These are phyloP conservation scores for Carlito syrichta DNA, from an alignment of 2,113 vertebrate species.

Conservation along the genomic window DNA sequence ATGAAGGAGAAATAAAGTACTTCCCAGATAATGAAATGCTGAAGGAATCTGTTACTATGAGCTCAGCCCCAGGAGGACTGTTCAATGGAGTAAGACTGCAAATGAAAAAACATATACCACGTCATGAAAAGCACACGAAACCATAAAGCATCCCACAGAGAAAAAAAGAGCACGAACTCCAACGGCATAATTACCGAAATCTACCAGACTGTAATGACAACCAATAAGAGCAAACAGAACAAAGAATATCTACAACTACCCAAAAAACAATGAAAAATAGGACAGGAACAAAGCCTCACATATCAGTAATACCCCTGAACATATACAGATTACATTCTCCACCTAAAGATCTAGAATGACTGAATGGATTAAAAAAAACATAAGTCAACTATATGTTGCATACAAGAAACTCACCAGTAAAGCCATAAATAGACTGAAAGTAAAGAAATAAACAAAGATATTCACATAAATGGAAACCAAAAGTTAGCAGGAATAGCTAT, in stretches of 20 bases:
- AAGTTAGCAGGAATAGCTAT: neutral
- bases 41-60: neutral
- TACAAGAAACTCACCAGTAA: neutral
- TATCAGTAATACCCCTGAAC: neutral
- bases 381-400: neutral
- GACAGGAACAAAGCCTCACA: neutral
- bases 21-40: neutral
- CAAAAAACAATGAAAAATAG: neutral
- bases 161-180: no score
- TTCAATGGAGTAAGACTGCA: neutral
- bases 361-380: neutral
- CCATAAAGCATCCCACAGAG: no score
- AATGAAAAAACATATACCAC: neutral
- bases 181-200: neutral
- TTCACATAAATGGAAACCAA: neutral
- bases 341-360: neutral
- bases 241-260: neutral
- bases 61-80: neutral
- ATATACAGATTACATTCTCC: neutral
- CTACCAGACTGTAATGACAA: neutral
- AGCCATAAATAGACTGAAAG: neutral
- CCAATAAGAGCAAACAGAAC: neutral
- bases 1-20: neutral
- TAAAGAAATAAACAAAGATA: neutral
- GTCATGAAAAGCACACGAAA: neutral